These are phyloP conservation scores for Sturnus vulgaris DNA, from an alignment of 2,113 vertebrate genomes.

Conservation along the genomic window DNA sequence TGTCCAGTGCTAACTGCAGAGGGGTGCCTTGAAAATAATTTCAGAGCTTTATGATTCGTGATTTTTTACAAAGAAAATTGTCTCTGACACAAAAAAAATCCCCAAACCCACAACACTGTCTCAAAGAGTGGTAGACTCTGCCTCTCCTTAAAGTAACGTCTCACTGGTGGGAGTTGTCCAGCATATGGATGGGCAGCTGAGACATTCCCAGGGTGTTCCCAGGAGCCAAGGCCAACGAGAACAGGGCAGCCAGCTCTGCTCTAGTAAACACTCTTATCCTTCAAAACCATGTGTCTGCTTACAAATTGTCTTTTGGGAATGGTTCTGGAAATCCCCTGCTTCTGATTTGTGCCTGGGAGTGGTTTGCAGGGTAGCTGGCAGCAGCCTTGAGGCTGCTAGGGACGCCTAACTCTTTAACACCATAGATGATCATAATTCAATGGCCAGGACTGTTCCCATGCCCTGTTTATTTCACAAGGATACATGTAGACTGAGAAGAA, in stretches of 20 bases:
- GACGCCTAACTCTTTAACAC: neutral
- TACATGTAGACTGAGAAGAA: neutral
- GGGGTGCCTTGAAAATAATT: neutral
- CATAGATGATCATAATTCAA: neutral
- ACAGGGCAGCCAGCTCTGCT: neutral
- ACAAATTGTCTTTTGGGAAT: neutral
- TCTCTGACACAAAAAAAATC: neutral
- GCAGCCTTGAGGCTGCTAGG: neutral
- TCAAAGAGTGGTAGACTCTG: neutral
- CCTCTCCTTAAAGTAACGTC: neutral
- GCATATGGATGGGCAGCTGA: neutral
- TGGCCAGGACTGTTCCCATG: neutral
- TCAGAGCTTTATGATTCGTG: neutral
- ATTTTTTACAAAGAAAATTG: neutral
- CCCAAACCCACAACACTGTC: neutral
- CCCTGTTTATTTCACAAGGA: neutral
- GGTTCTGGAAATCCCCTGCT: conserved; percentile 29
- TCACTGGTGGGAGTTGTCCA: neutral
- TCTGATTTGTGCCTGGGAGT: neutral
- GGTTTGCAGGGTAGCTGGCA: neutral
- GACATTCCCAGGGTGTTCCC: neutral
- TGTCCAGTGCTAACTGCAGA: neutral
- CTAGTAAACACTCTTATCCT: neutral
- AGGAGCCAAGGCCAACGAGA: neutral
- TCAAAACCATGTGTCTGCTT: neutral